Evolutionary conservation across 2,113 vertebrate species (phyloP).

Genomic region (Steatornis caripensis): DNA sequence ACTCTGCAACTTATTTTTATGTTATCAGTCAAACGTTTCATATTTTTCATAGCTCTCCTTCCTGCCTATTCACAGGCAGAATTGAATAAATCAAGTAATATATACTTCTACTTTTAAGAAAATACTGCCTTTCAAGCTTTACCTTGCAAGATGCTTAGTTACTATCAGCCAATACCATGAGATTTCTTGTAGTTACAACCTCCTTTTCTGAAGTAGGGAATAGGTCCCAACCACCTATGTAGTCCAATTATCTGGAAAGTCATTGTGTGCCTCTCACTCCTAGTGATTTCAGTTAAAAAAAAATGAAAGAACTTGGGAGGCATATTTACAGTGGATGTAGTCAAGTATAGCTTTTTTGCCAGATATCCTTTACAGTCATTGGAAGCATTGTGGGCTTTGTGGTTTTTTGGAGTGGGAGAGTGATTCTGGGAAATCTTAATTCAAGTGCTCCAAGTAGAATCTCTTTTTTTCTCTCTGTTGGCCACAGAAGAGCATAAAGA

Average conservation of each 20-base stretch:
- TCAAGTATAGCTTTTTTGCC: background rate
- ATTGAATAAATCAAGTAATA: background rate
- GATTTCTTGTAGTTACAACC: background rate
- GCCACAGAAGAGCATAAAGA: background rate
- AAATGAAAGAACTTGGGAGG: background rate
- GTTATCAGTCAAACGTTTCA: background rate
- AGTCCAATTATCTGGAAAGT: background rate
- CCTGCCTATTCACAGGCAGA: background rate
- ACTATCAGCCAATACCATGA: background rate
- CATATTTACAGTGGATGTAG: background rate
- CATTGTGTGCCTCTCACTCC: background rate
- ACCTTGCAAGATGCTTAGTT: background rate
- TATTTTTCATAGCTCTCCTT: background rate
- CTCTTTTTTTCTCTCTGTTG: background rate
- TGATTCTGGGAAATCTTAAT: background rate
- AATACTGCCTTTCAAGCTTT: background rate
- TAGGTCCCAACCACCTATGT: rapidly evolving
- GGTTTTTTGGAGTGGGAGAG: background rate
- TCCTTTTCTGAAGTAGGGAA: background rate
- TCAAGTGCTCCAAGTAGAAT: background rate
- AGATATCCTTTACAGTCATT: background rate
- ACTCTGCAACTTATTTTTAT: background rate
- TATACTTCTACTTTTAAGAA: background rate
- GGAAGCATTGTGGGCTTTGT: background rate
- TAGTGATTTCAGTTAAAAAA: background rate